Evolutionary conservation across 1,140 invertebrate genomes (phyloP).

Genomic region (Gryllus bimaculatus): DNA sequence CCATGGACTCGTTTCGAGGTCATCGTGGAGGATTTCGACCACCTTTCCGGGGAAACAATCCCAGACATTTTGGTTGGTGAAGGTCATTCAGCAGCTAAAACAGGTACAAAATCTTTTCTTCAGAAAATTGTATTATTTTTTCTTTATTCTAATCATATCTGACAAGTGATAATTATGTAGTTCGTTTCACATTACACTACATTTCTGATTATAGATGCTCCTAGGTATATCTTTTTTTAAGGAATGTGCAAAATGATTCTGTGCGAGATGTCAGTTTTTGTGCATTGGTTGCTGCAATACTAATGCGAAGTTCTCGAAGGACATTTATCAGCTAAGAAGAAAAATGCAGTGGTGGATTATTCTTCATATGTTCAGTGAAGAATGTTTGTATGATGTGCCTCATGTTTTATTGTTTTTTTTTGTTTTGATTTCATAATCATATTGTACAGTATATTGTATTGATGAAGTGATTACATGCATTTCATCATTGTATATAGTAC

Average conservation of each 20-base stretch:
- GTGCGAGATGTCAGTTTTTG: background rate
- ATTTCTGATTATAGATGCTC: background rate
- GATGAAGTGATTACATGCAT: background rate
- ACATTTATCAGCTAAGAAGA: background rate
- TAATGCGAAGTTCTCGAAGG: background rate
- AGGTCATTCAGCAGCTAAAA: background rate
- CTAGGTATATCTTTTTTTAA: background rate
- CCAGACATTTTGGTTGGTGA: slow-evolving; percentile 16
- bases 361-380: background rate
- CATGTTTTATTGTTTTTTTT: background rate
- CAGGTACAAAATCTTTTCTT: background rate
- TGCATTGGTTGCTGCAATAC: background rate
- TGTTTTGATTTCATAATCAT: background rate
- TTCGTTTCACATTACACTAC: background rate
- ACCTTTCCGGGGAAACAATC: slow-evolving; percentile 14
- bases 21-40: slow-evolving; percentile 18
- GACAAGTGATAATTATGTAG: background rate
- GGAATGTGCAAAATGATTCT: background rate
- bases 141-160: background rate
- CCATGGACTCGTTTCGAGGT: slow-evolving; percentile 9
- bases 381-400: background rate
- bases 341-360: background rate
- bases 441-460: background rate
- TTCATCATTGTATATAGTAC: background rate
- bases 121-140: background rate